Base-by-base conservation (phyloP, 2,113 vertebrate genomes). In the Osmerus eperlanus region DNA sequence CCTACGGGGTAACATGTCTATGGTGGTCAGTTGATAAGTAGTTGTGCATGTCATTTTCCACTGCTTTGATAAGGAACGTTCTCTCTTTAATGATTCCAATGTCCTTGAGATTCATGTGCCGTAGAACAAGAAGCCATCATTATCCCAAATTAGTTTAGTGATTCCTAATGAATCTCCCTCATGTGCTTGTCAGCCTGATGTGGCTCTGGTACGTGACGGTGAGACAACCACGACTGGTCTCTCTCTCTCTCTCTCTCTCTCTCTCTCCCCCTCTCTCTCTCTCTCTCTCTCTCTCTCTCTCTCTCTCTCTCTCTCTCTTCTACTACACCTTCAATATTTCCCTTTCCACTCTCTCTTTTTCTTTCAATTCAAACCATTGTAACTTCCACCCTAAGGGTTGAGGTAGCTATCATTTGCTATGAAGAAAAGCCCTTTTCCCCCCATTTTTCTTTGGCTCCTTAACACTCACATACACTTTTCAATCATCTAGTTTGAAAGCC, bases 81-180 rank as follows among this genome's bases (percentile, higher is more conserved):
- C 51, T 60, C 41, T 15, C 60, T 5, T 74, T 68, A 18, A 70
- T 63, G 63, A 70, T 51, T 32, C 16, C 11, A 56, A 65, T 16
- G 71, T 70, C 77, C 67, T 70, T 78, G 77, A 41, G 55, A 71
- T 65, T 41, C 6, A 16, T 19, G 61, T 28, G 13, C 16, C 62
- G 2, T 47, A 47, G 36, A 32, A 68, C 11, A n/a, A 54, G 55
- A 18, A 47, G 54, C 58, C 63, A 47, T 71, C 64, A 65, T 67
- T 78, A 67, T 70, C 63, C 23, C 36, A 70, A 78, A 78, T 70
- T 41, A 70, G 67, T 74, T 78, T 67, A 70, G 61, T 55, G 71
- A 78, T 61, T 66, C 62, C 32, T 70, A 66, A 66, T 70, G 25
- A 70, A 78, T 70, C 54, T 73, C 36, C 70, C 19, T n/a, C 54